Evolutionary conservation across 2,797 vertebrate species (phyloP).

Genomic region (Pitangus sulphuratus): DNA sequence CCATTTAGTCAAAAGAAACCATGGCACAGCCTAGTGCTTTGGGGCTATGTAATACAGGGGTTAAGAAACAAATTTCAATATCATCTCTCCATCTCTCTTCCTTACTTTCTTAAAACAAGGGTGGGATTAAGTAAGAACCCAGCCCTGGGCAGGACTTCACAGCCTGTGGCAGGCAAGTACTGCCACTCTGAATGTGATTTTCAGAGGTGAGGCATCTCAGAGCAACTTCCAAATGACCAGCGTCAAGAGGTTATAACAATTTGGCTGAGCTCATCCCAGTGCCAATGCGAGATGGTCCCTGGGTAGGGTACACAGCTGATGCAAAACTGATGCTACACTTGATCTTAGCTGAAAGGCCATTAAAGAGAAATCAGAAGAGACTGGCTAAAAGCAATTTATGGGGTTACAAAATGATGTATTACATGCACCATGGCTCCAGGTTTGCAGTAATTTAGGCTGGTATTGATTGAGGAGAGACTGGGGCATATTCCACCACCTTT

Average conservation of each 20-base stretch:
- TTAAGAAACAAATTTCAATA: not conserved
- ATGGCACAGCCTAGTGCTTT: not conserved
- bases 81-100: not conserved
- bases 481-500: conserved; percentile 66
- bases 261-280: not conserved
- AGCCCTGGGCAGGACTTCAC: not conserved
- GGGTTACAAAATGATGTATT: conserved; percentile 71
- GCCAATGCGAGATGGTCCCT: fast-evolving
- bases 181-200: not conserved
- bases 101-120: not conserved
- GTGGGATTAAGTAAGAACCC: not conserved
- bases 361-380: conserved; percentile 59
- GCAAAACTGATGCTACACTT: conserved; percentile 8
- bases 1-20: not conserved
- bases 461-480: conserved; percentile 63
- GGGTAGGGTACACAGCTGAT: not conserved
- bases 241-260: not conserved
- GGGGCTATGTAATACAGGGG: not conserved
- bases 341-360: conserved; percentile 55
- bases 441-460: conserved; percentile 66
- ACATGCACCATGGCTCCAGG: conserved; percentile 55
- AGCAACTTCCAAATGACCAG: not conserved
- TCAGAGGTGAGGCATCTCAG: not conserved
- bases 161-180: fast-evolving
- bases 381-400: conserved; percentile 56